Conservation (phyloP, 2,888 invertebrate genomes). For the Rosalia funebris region DNA sequence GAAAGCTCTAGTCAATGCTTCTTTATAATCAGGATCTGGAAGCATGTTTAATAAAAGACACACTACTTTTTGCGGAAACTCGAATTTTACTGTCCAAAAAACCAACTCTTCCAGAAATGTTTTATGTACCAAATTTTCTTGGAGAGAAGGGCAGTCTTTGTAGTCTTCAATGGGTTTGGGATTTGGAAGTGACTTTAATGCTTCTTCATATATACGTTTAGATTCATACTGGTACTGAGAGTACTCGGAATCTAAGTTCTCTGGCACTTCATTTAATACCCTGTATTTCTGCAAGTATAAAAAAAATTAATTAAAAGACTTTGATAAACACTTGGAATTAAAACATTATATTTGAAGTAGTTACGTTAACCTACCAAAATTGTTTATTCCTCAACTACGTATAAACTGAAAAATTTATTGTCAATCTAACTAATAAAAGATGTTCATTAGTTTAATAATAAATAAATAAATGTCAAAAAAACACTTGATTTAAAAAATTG, state of each 20-base stretch:
- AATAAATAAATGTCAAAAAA: too few relatives aligned
- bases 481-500: too few relatives aligned
- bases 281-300: conserved; percentile 72
- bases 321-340: conserved; percentile 1
- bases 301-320: conserved; percentile 5
- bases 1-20: conserved; percentile 92
- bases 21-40: conserved; percentile 95
- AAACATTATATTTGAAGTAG: background rate
- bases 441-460: too few relatives aligned
- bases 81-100: conserved; percentile 97
- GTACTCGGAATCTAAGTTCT: conserved; percentile 74
- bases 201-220: conserved; percentile 80
- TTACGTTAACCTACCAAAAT: too few relatives aligned
- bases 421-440: too few relatives aligned
- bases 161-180: conserved; percentile 79
- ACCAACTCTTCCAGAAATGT: conserved; percentile 94
- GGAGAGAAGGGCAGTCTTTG: conserved; percentile 82
- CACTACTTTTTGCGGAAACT: conserved; percentile 96
- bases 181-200: conserved; percentile 79
- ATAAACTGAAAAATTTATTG: too few relatives aligned
- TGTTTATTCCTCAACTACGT: too few relatives aligned
- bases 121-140: conserved; percentile 81
- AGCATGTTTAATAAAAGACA: conserved; percentile 94
- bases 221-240: conserved; percentile 79
- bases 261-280: conserved; percentile 74